Evolutionary conservation across 2,888 invertebrate genomes (phyloP).

Genomic region (Liopterus haemorrhoidalis): DNA sequence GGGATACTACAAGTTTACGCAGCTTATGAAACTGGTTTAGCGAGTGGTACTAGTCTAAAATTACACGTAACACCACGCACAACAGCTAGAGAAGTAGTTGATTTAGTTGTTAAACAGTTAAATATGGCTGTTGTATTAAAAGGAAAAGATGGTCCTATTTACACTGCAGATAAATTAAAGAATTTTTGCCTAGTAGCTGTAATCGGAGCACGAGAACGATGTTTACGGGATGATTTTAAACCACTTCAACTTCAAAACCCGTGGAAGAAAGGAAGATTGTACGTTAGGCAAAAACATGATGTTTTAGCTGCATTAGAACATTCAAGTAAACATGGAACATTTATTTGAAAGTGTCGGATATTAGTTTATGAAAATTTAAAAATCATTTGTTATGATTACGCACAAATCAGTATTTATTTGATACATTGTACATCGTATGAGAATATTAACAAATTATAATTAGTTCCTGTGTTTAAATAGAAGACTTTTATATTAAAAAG

Average conservation of each 20-base stretch:
- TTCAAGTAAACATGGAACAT: constrained; percentile 74
- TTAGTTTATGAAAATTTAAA: constrained; percentile 17
- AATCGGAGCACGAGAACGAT: constrained; percentile 89
- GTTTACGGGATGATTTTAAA: constrained; percentile 89
- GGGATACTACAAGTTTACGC: constrained; percentile 74
- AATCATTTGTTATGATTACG: constrained; percentile 13
- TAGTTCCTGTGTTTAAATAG: no score
- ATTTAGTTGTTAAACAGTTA: constrained; percentile 90
- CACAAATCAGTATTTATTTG: constrained; percentile 20
- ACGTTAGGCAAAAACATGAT: constrained; percentile 87
- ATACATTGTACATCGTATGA: constrained; percentile 15
- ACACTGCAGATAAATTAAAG: constrained; percentile 72
- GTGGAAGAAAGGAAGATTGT: constrained; percentile 90
- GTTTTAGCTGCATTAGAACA: constrained; percentile 82
- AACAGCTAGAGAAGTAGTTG: constrained; percentile 90
- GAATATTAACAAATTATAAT: constrained; percentile 9
- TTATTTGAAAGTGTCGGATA: constrained; percentile 45
- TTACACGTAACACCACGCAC: constrained; percentile 90
- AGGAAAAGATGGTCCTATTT: constrained; percentile 79
- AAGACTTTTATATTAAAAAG: no score
- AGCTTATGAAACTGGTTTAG: constrained; percentile 92
- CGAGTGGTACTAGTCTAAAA: constrained; percentile 87
- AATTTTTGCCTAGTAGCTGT: constrained; percentile 94
- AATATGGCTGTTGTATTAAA: constrained; percentile 88
- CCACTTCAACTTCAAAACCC: constrained; percentile 91